Conservation (phyloP, 2,113 vertebrate genomes). For the Hemiprocne comata region DNA sequence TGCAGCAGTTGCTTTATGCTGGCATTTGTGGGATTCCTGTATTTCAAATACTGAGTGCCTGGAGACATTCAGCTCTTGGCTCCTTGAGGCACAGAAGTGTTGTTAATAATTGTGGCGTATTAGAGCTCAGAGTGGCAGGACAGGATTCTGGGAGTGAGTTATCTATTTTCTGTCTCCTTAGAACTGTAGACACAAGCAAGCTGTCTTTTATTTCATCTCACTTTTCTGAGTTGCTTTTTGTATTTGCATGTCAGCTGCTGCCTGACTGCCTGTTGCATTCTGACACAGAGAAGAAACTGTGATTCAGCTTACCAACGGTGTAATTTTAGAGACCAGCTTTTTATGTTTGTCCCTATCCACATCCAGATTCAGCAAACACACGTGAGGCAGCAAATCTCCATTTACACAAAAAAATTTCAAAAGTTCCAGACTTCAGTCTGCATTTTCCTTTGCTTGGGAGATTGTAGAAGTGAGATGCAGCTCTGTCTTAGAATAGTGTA, state of each 20-base stretch:
- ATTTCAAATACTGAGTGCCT: neutral
- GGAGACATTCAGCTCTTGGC: neutral
- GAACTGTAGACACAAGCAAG: neutral
- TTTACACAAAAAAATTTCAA: neutral
- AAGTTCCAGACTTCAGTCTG: neutral
- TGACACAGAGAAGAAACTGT: neutral
- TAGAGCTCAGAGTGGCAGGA: neutral
- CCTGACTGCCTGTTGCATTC: neutral
- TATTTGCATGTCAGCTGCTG: neutral
- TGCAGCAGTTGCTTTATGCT: neutral
- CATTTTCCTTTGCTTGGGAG: neutral
- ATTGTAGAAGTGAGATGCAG: neutral
- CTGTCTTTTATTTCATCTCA: neutral
- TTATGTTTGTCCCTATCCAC: neutral
- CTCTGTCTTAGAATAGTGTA: neutral
- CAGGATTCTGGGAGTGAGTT: neutral
- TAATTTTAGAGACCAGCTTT: neutral
- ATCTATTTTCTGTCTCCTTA: neutral
- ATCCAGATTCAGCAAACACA: neutral
- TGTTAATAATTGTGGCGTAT: neutral
- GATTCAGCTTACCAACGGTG: neutral
- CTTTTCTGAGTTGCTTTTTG: neutral
- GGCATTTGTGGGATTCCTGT: neutral
- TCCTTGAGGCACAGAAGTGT: neutral
- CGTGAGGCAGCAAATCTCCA: neutral